A percentile compares a stretch with the other conserved stretches of the same genome.
These are phyloP conservation scores for Megalopta genalis DNA, from an alignment of 1,140 invertebrate species.

Conservation along the genomic window DNA sequence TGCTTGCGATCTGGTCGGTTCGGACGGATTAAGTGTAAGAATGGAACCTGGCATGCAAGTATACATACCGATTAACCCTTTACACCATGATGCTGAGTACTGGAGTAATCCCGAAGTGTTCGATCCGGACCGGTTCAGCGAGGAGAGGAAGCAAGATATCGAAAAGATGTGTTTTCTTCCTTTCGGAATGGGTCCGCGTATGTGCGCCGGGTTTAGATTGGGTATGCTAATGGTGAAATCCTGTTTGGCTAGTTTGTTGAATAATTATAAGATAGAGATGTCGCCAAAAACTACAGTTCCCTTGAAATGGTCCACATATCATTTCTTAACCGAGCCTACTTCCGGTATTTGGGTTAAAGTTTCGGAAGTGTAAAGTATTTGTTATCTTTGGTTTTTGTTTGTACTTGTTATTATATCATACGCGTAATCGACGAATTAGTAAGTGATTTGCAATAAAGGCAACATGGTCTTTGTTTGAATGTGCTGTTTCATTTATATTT, in stretches of 20 bases:
- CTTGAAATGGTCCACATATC: no score
- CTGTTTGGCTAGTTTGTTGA: constrained; percentile 41
- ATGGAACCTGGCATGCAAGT: constrained; percentile 62
- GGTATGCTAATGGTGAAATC: constrained; percentile 57
- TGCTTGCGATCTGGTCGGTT: constrained; percentile 49
- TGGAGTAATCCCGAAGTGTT: constrained; percentile 83
- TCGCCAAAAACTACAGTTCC: constrained; percentile 43
- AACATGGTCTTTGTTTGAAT: no score
- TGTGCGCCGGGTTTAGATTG: constrained; percentile 80
- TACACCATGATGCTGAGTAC: constrained; percentile 74
- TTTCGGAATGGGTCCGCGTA: constrained; percentile 82
- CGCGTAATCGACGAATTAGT: no score
- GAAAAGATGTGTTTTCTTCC: constrained; percentile 79
- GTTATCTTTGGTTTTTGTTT: no score
- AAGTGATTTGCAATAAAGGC: no score
- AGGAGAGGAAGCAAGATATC: constrained; percentile 64
- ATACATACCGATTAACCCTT: constrained; percentile 70
- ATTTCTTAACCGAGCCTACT: no score
- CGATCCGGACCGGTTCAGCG: constrained; percentile 84
- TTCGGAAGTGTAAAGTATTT: no score
- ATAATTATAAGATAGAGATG: constrained; percentile 53
- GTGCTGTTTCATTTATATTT: no score
- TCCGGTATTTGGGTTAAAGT: no score
- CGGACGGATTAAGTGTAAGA: constrained; percentile 54
- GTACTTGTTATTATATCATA: no score